Base-by-base conservation (phyloP, 2,888 invertebrate genomes). In the Andrena marginata region DNA sequence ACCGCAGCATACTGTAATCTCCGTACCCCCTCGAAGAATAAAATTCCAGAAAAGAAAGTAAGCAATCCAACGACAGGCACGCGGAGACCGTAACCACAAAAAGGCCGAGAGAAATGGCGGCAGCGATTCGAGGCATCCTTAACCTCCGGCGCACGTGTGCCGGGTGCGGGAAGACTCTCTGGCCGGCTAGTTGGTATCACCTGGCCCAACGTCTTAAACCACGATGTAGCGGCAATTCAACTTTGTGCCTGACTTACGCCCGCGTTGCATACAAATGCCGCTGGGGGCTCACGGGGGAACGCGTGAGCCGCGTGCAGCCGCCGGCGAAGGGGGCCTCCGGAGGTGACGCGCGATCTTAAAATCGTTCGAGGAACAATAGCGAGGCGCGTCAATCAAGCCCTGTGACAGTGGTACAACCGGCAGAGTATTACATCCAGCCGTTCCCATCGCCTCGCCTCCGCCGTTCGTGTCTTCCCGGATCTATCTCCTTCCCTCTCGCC, bases 191-290 rank as follows among this genome's bases (percentile, higher is more conserved):
- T 77, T 80, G 78, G 81, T 89, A 89, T 89, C 89, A 89, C 87
- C 84, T 89, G 86, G 84, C 72, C 72, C 85, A 80, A 78, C 85
- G 80, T 88, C 89, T 89, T 85, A 78, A 70, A 77, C 82, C 76
- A 84, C 87, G 83, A 85, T 83, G 83, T 80, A 80, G 79, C 86
- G 74, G 87, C 86, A 90, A 90, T 90, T 90, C 90, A 90, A 90
- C 90, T 90, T 90, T 85, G 88, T 84, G 82, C 80, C 85, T 86
- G 85, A 85, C 82, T 90, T 81, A 81, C 83, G 82, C 86, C 87
- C 84, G 80, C 60, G 75, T 67, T 75, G 90, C 87, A 89, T 90
- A 90, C 85, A 86, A 89, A 90, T 90, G 80, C 69, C 56, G 69
- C 59, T 65, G 72, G 54, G 74, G 77, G 71, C 82, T 29, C n/a